These are phyloP conservation scores for Chlorocebus sabaeus DNA, from an alignment of 2,113 vertebrate species.

Conservation along the genomic window DNA sequence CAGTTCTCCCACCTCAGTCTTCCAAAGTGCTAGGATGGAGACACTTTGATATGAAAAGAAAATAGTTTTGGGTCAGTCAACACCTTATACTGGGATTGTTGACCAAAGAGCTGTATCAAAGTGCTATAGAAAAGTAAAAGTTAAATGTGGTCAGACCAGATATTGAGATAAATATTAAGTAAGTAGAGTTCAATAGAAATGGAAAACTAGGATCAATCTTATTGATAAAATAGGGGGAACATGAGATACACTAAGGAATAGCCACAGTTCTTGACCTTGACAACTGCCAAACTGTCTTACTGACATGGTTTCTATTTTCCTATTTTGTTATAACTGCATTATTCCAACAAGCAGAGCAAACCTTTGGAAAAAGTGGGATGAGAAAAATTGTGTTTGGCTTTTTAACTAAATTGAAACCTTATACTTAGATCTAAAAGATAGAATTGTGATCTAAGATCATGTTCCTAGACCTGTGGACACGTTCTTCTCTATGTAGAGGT, in stretches of 20 bases:
- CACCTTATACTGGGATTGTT: neutral
- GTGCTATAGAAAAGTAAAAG: neutral
- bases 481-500: neutral
- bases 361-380: neutral
- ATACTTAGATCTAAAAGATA: neutral
- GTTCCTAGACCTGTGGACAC: neutral
- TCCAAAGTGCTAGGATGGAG: neutral
- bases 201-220: neutral
- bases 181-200: neutral
- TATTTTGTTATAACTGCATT: neutral
- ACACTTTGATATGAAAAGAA: neutral
- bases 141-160: neutral
- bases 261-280: neutral
- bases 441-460: no score
- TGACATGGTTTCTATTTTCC: neutral
- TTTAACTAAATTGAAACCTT: neutral
- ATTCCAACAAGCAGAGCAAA: neutral
- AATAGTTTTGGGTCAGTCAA: slow-evolving; percentile 18
- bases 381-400: neutral
- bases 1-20: no score
- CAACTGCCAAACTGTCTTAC: neutral
- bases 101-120: neutral
- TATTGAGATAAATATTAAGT: neutral
- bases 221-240: neutral
- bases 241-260: neutral